phyloP scores from a whole-genome alignment of 2,113 vertebrate genomes.

The Formicarius rufipectus region DNA sequence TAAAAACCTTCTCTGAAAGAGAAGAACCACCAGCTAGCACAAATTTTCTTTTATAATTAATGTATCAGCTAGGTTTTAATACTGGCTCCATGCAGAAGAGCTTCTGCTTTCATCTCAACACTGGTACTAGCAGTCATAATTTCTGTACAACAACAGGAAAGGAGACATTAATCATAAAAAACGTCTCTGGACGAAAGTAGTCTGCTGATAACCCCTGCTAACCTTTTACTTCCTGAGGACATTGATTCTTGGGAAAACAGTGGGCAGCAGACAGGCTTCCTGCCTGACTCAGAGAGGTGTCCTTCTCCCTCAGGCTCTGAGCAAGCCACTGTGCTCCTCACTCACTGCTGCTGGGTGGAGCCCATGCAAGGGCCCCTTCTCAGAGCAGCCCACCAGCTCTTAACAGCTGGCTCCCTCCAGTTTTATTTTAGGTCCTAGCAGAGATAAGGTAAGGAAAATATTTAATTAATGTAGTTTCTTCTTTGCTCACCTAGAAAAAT shows the following conservation, averaged over 20 bases:
- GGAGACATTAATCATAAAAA: background rate
- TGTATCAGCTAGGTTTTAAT: background rate
- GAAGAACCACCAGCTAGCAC: background rate
- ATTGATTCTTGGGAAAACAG: background rate
- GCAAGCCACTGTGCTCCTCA: accelerated
- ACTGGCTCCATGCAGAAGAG: background rate
- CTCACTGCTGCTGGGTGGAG: background rate
- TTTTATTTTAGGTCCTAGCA: background rate
- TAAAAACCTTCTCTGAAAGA: background rate
- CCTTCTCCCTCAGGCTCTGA: background rate
- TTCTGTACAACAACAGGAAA: slow-evolving; percentile 12
- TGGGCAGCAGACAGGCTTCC: background rate
- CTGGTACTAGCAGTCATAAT: background rate
- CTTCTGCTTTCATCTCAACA: background rate
- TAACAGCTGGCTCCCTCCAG: background rate
- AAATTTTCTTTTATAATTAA: background rate
- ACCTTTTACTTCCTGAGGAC: background rate
- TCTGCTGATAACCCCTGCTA: background rate
- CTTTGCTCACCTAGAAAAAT: background rate
- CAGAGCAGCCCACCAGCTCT: background rate
- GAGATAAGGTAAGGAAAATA: background rate
- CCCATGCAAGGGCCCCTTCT: accelerated
- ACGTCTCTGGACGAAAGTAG: background rate
- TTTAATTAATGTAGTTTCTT: background rate
- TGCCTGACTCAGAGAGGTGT: background rate